Percentiles rank a stretch among this genome's conserved stretches.
Evolutionary conservation across 2,888 invertebrate genomes (phyloP).

Genomic region (Busseola fusca): DNA sequence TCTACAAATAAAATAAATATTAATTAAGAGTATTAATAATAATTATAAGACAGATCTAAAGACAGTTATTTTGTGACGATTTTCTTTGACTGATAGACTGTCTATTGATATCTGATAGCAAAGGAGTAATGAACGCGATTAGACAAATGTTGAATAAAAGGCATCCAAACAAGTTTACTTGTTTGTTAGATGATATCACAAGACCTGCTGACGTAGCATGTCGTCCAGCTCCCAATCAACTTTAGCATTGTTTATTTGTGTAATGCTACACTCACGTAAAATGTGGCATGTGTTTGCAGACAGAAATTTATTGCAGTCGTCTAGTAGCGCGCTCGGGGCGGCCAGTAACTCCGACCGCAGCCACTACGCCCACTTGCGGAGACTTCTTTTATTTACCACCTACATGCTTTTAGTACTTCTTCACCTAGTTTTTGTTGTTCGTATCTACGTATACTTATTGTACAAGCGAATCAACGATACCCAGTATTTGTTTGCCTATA

Average conservation of each 20-base stretch:
- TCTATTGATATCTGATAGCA: conserved; percentile 37
- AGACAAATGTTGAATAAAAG: conserved; percentile 37
- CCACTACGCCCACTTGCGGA: conserved; percentile 60
- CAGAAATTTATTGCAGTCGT: conserved; percentile 59
- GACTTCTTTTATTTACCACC: conserved; percentile 58
- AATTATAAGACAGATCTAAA: background rate
- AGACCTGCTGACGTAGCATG: conserved; percentile 26
- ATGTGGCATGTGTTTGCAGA: conserved; percentile 59
- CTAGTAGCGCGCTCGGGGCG: conserved; percentile 56
- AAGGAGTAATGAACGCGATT: conserved; percentile 49
- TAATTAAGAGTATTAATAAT: too few species aligned
- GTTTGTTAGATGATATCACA: conserved; percentile 21
- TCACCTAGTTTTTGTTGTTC: conserved; percentile 54
- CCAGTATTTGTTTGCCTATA: conserved; percentile 21
- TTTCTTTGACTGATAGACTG: conserved; percentile 40
- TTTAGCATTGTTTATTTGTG: conserved; percentile 51
- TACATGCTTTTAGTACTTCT: conserved; percentile 63
- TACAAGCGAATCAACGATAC: conserved; percentile 21
- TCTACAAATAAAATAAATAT: conserved; percentile 6
- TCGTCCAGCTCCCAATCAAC: conserved; percentile 31
- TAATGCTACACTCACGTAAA: conserved; percentile 49
- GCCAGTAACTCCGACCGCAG: conserved; percentile 46
- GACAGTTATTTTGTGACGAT: background rate
- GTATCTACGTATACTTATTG: conserved; percentile 26
- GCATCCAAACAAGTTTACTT: conserved; percentile 12